Conservation (phyloP, 2,797 vertebrate species). For the Myripristis jacobus region DNA sequence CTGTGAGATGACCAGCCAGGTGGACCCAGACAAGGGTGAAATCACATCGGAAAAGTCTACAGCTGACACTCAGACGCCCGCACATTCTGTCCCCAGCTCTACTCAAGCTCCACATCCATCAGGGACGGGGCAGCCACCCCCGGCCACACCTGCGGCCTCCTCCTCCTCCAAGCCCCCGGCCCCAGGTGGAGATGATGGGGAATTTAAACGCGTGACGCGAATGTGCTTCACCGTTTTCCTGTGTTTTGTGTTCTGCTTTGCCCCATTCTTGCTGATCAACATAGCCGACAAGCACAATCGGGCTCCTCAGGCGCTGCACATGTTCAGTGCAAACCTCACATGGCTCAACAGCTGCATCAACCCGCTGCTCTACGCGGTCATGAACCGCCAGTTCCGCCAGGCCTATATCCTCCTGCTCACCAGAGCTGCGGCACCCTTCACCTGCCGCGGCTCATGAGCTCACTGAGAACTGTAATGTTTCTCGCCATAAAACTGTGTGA, state of each 20-base stretch:
- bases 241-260: conserved; percentile 88
- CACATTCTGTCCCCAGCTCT: neutral
- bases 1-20: conserved; percentile 71
- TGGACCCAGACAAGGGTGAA: conserved; percentile 26
- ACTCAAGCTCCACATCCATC: conserved; percentile 7
- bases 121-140: conserved; percentile 11
- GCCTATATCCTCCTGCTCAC: conserved; percentile 82
- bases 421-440: conserved; percentile 67
- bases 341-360: conserved; percentile 94
- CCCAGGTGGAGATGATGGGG: conserved; percentile 80
- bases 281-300: conserved; percentile 81
- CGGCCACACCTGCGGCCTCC: neutral
- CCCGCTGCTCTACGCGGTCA: conserved; percentile 89
- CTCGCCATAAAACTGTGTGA: neutral
- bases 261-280: conserved; percentile 88
- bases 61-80: neutral
- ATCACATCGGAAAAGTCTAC: conserved; percentile 6
- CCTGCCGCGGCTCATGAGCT: conserved; percentile 39
- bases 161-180: conserved; percentile 38
- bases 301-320: conserved; percentile 86
- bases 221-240: conserved; percentile 92
- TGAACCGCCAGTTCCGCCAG: conserved; percentile 90
- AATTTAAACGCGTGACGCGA: conserved; percentile 88
- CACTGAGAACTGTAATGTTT: neutral
- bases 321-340: conserved; percentile 90